Evolutionary conservation across 2,797 vertebrate genomes (phyloP).

Genomic region (Sebastolobus alascanus): DNA sequence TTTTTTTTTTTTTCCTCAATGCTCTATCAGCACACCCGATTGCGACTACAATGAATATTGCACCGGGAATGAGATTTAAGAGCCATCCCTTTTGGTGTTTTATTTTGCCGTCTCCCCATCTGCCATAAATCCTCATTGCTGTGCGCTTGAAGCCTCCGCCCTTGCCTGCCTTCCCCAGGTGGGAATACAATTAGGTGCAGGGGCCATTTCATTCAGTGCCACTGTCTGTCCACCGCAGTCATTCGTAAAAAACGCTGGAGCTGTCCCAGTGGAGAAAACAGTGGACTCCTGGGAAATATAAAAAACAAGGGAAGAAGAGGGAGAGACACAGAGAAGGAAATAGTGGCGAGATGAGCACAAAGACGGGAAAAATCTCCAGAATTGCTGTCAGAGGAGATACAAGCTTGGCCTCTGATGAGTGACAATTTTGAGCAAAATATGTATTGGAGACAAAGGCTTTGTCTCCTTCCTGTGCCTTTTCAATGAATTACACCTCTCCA

Average conservation of each 20-base stretch:
- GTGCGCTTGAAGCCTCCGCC: conserved; percentile 80
- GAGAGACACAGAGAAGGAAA: conserved; percentile 63
- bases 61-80: conserved; percentile 87
- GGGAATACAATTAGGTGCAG: conserved; percentile 87
- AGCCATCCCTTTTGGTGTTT: conserved; percentile 87
- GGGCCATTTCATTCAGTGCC: conserved; percentile 86
- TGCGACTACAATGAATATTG: conserved; percentile 88
- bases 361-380: conserved; percentile 70
- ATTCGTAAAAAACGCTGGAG: conserved; percentile 77
- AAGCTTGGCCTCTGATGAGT: conserved; percentile 83
- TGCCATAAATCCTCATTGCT: conserved; percentile 89
- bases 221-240: conserved; percentile 83
- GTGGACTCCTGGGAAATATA: conserved; percentile 82
- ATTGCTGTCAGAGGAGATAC: conserved; percentile 80
- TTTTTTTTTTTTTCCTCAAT: conserved; percentile 68
- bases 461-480: conserved; percentile 89
- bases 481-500: conserved; percentile 87
- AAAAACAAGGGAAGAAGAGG: conserved; percentile 61
- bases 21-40: conserved; percentile 83
- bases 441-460: conserved; percentile 89
- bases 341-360: conserved; percentile 59
- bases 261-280: conserved; percentile 78
- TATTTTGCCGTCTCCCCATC: conserved; percentile 86
- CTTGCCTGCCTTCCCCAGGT: conserved; percentile 84
- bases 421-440: conserved; percentile 87